A percentile compares a stretch with the other conserved stretches of the same genome.
phyloP scores from a whole-genome alignment of 2,797 vertebrate genomes.

The Perodicticus potto region DNA sequence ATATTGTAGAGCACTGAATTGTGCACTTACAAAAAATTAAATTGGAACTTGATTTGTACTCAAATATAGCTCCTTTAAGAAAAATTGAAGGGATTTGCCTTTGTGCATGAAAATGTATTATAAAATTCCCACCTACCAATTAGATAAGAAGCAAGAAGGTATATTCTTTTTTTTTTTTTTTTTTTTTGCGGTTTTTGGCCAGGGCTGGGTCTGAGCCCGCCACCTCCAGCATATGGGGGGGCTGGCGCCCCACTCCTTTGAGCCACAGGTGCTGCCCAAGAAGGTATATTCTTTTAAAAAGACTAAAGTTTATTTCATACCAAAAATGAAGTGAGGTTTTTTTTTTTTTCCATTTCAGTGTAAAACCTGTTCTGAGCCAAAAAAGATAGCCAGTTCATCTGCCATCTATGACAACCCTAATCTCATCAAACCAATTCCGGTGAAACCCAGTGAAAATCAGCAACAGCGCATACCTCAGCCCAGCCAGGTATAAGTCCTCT shows the following conservation, averaged over 20 bases:
- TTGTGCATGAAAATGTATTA: neutral
- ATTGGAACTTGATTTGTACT: slow-evolving; percentile 31
- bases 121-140: neutral
- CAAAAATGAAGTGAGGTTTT: slow-evolving; percentile 25
- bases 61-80: slow-evolving; percentile 21
- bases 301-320: neutral
- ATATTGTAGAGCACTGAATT: slow-evolving; percentile 36
- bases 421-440: slow-evolving; percentile 97
- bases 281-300: neutral
- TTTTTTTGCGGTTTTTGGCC: too few relatives aligned
- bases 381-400: slow-evolving; percentile 95
- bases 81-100: slow-evolving; percentile 1
- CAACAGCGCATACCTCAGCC: slow-evolving; percentile 83
- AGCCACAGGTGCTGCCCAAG: too few relatives aligned
- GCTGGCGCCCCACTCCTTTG: too few relatives aligned
- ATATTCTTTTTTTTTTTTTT: too few relatives aligned
- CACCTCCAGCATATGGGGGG: too few relatives aligned
- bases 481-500: slow-evolving; percentile 84
- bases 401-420: slow-evolving; percentile 94
- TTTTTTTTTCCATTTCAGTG: slow-evolving; percentile 87
- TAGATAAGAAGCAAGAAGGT: neutral
- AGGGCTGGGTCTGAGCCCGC: too few relatives aligned
- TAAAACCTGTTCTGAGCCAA: slow-evolving; percentile 94
- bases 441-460: slow-evolving; percentile 91
- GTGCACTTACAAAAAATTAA: slow-evolving; percentile 24